Base-by-base conservation (phyloP, 2,888 invertebrate genomes). In the Apotomis capreana region DNA sequence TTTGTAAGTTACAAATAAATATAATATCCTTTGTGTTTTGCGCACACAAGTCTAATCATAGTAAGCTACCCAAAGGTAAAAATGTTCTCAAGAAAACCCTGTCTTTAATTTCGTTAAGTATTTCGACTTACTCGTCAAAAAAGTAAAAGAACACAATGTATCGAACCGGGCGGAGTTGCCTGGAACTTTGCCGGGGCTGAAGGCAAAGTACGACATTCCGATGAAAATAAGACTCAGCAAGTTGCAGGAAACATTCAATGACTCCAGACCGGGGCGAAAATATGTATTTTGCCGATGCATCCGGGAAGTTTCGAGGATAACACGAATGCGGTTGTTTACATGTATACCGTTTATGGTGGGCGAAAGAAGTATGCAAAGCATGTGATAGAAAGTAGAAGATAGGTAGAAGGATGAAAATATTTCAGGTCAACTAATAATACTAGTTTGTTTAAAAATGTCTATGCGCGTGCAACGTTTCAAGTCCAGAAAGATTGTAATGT, bases 181-280 rank as follows among this genome's bases (percentile, higher is more conserved):
- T 68, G 72, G 71, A 80, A 49, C 49, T 46, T 55, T 44, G 44
- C 26, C 26, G 46, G 1, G 44, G 46, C 55, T 65, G 46, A 65
- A 79, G 76, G 78, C 78, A 75, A 81, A 82, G 80, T 84, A 83
- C 85, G 83, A 86, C 84, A 85, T 83, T 84, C 86, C 84, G 86
- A 87, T 85, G 86, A 86, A 89, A 87, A 84, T 84, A 84, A 84
- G 85, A 85, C 84, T 85, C 81, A 76, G 79, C 74, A 83, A 87
- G 81, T 88, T 85, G 80, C 76, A 82, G 82, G 82, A 81, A 86
- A 83, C 84, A 84, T 86, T 84, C 82, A 83, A 84, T 84, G 82
- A 82, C 79, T 79, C 76, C 77, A 77, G 76, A 76, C 73, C 51
- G 54, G 68, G 61, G 44, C 26, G 59, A 68, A 69, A 76, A 76